Evolutionary conservation across 1,140 invertebrate species (phyloP), one percentile per base, ranked within the genome.

Genomic region (Atopsyche davidsoni): DNA sequence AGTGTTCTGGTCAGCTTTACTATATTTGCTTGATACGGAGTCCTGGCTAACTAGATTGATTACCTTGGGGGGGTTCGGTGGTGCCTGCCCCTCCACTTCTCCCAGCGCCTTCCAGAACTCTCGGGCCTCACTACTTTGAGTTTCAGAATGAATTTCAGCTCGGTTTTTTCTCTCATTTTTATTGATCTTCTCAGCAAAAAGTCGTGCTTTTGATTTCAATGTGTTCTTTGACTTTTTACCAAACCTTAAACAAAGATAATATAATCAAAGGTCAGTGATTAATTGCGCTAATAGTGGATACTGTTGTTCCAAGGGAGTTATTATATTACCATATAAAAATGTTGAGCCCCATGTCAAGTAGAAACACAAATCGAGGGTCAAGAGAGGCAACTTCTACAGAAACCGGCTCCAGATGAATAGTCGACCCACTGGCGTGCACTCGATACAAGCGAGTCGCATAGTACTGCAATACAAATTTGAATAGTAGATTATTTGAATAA

Each of bases 141-240:
- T 75, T 63, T 96, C 85, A 0, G 89, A 85, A 25, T 89, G 73
- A 36, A 99, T 89, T 61, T 97, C 92, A 1, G 92, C 85, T 65
- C 88, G 87, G 61, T 93, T 93, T 67, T 99, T 99, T 14, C 96
- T 74, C 71, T 99, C 97, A 66, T 96, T 93, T 73, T 99, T 99
- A 66, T 98, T 99, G 25, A 99, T 94, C 70, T 98, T 98, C 67
- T 98, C 97, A 2, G 94, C 90, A 75, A 98, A 85, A 2, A 99
- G 72, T 42, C 96, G 80, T 0, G 92, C 85, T 72, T 98, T 98
- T 0, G 93, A 96, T 63, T 92, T 92, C 1, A 98, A 77, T 0
- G 94, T 96, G 62, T 93, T 95, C 69, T 96, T 98, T 0, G 93
- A 85, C 61, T 85, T 87, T 54, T 85, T 86, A 9, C 97, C 95